These are phyloP conservation scores for Peromyscus polionotus DNA, from an alignment of 2,113 vertebrate species.

Conservation along the genomic window DNA sequence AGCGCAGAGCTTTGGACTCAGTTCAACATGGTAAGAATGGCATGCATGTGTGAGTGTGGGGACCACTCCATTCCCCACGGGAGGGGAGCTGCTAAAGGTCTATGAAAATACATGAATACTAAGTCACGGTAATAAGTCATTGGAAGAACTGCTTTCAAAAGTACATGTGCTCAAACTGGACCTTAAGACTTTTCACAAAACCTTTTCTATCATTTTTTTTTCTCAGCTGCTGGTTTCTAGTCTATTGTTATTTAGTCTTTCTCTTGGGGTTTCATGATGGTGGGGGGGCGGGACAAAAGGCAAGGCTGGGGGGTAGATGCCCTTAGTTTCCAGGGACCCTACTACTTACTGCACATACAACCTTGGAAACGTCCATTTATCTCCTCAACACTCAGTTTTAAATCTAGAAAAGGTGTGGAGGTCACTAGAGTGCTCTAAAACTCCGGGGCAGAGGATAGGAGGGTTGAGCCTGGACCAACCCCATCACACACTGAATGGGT, in stretches of 20 bases:
- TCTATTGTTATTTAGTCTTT: neutral
- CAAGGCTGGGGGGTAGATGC: neutral
- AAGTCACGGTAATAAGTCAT: neutral
- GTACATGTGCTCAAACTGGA: neutral
- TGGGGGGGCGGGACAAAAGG: neutral
- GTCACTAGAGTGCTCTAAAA: neutral
- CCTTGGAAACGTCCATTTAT: neutral
- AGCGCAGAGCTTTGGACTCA: neutral
- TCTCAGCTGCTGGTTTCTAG: neutral
- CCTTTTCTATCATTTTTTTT: neutral
- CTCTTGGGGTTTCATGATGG: neutral
- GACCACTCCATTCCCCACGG: neutral
- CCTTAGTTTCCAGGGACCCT: neutral
- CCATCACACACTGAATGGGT: fast-evolving
- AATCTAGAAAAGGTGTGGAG: neutral
- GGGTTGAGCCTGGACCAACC: fast-evolving
- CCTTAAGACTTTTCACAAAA: neutral
- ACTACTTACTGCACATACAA: neutral
- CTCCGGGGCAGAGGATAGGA: neutral
- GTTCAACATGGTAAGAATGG: neutral
- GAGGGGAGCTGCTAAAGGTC: neutral
- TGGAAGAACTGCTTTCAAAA: neutral
- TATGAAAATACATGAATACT: neutral
- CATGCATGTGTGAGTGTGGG: fast-evolving
- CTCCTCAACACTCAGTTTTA: neutral